phyloP scores from a whole-genome alignment of 2,113 vertebrate genomes.

The Myrmecophaga tridactyla region DNA sequence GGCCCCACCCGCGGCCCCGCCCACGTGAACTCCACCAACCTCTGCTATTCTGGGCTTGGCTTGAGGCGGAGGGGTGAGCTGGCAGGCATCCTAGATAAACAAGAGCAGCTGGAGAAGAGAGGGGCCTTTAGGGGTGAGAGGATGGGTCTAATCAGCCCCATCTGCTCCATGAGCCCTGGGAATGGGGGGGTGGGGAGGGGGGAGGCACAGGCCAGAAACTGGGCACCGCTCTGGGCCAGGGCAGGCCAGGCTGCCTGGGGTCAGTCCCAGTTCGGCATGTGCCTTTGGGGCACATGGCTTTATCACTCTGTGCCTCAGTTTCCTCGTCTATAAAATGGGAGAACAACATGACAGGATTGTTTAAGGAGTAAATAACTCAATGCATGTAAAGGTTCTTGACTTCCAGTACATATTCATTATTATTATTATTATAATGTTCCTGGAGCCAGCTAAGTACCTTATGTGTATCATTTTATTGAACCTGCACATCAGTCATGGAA shows the following conservation, averaged over 20 bases:
- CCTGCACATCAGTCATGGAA: too few species aligned
- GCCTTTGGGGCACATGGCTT: neutral
- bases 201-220: neutral
- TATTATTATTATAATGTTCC: neutral
- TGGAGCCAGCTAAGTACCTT: neutral
- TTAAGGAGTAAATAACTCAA: neutral
- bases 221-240: neutral
- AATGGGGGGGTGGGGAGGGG: neutral
- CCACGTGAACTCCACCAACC: neutral
- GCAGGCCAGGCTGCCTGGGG: neutral
- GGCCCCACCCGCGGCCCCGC: neutral
- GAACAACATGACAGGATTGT: neutral
- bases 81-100: conserved; percentile 54
- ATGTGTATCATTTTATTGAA: neutral
- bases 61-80: conserved; percentile 32
- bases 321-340: neutral
- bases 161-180: neutral
- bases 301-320: neutral
- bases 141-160: neutral
- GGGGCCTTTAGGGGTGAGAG: neutral
- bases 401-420: neutral
- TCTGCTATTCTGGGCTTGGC: conserved; percentile 35
- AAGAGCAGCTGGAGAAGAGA: conserved; percentile 33
- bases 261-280: neutral
- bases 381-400: neutral